phyloP scores from a whole-genome alignment of 1,140 invertebrate genomes.

The Drosophila rufa region DNA sequence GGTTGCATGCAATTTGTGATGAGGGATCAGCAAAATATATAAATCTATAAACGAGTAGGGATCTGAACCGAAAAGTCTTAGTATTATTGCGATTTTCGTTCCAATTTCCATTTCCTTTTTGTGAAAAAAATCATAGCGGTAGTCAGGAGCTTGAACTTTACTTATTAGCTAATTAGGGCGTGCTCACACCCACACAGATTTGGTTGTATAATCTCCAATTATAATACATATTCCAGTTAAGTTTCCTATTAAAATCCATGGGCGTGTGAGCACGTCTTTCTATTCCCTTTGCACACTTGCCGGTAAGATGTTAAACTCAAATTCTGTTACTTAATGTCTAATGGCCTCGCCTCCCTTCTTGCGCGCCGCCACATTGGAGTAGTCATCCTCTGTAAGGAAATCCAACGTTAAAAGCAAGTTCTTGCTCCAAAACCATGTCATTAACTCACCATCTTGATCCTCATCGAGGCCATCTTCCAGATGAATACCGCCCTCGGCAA shows the following conservation, averaged over 20 bases:
- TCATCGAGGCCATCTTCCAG: constrained; percentile 80
- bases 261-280: constrained; percentile 9
- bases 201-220: constrained; percentile 22
- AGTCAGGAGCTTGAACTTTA: constrained; percentile 23
- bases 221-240: constrained; percentile 24
- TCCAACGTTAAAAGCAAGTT: background rate
- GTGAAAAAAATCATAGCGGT: constrained; percentile 1
- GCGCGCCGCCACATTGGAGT: constrained; percentile 66
- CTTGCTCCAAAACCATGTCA: no score
- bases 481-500: constrained; percentile 75
- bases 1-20: constrained; percentile 3
- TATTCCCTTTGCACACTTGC: constrained; percentile 43
- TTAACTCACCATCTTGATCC: constrained; percentile 76
- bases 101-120: background rate
- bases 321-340: constrained; percentile 61
- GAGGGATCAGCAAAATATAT: background rate
- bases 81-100: background rate
- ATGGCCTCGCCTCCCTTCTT: constrained; percentile 75
- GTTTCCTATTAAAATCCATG: background rate
- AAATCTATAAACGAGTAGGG: background rate
- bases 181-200: constrained; percentile 14
- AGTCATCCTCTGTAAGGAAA: constrained; percentile 74
- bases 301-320: constrained; percentile 24
- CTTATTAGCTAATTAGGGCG: constrained; percentile 30
- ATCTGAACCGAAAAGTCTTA: background rate